Evolutionary conservation across 2,113 vertebrate genomes (phyloP).

Genomic region (Nyctibius bracteatus): DNA sequence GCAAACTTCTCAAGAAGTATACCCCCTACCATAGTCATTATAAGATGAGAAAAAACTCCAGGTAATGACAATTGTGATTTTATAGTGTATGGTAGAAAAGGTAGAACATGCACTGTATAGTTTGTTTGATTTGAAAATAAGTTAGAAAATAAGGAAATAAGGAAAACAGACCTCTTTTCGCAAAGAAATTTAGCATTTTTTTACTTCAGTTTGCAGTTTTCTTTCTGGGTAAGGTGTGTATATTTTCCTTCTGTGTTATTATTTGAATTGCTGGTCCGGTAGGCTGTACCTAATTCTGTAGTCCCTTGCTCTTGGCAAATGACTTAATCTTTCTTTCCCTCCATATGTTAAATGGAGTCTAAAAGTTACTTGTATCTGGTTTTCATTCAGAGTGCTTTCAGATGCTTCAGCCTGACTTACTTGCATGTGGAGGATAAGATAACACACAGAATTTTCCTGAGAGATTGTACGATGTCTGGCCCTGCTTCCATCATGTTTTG

Average conservation of each 20-base stretch:
- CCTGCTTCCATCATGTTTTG: neutral
- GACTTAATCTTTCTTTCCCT: neutral
- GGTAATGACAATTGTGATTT: neutral
- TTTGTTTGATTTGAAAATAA: neutral
- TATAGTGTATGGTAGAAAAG: neutral
- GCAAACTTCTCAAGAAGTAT: neutral
- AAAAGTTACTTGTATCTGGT: neutral
- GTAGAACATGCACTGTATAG: neutral
- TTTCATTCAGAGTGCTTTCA: neutral
- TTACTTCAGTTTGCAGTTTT: neutral
- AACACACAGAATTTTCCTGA: neutral
- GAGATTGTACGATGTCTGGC: neutral
- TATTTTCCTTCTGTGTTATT: neutral
- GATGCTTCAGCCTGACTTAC: neutral
- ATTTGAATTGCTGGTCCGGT: neutral
- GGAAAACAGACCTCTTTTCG: neutral
- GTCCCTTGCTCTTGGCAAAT: neutral
- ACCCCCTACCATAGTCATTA: neutral
- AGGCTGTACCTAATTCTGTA: neutral
- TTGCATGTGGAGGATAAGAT: neutral
- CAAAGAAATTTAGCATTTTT: neutral
- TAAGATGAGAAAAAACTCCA: neutral
- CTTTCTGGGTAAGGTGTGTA: neutral
- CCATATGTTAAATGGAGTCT: neutral
- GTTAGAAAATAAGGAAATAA: neutral